A percentile compares a stretch with the other conserved stretches of the same genome.
Conservation (phyloP, 2,113 vertebrate genomes). For the Puffinus mauretanicus region DNA sequence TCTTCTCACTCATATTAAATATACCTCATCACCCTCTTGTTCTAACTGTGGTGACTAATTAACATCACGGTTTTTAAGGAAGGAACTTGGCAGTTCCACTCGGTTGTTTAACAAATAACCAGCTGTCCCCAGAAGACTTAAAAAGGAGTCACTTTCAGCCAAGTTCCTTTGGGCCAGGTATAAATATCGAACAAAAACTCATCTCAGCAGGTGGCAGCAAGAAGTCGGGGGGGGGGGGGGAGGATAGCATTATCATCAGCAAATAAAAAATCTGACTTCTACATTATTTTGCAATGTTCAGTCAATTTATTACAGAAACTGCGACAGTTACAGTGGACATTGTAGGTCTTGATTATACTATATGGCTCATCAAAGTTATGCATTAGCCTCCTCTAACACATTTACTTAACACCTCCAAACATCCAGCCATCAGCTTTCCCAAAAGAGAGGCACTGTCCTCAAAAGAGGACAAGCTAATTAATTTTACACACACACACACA, state of each 20-base stretch:
- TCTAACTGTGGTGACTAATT: slow-evolving; percentile 14
- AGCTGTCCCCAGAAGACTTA: slow-evolving; percentile 2
- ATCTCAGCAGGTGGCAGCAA: neutral
- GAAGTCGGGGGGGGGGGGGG: neutral
- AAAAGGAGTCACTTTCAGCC: neutral
- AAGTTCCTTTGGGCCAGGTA: neutral
- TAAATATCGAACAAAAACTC: neutral
- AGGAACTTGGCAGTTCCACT: neutral
- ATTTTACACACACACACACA: neutral
- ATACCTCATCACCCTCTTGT: neutral
- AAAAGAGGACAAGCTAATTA: neutral
- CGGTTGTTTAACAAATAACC: slow-evolving; percentile 39
- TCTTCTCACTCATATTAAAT: neutral
- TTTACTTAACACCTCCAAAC: neutral
- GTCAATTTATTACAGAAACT: neutral
- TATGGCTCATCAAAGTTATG: neutral
- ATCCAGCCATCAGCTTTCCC: neutral
- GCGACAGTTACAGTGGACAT: neutral
- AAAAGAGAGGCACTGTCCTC: neutral
- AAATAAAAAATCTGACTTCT: neutral
- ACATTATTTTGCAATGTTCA: neutral
- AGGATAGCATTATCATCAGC: neutral
- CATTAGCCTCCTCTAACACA: neutral
- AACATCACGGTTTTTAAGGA: slow-evolving; percentile 22
- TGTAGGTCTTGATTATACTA: neutral